A percentile compares a stretch with the other conserved stretches of the same genome.
Evolutionary conservation across 2,113 vertebrate species (phyloP).

Genomic region (Sander vitreus): DNA sequence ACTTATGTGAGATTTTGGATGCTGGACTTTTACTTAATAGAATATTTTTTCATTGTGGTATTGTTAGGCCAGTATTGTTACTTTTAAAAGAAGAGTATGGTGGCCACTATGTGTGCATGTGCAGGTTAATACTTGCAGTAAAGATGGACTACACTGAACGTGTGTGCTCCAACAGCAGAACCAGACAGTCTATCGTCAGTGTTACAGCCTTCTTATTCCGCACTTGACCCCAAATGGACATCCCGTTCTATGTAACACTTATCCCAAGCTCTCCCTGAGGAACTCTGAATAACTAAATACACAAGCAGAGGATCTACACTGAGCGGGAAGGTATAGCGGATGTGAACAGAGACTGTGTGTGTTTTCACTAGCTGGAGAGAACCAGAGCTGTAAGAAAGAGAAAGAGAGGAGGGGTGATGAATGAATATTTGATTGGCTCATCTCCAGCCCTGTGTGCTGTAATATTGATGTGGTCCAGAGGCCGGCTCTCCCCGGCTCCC

Average conservation of each 20-base stretch:
- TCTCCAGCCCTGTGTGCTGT: constrained; percentile 55
- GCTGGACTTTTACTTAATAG: no score
- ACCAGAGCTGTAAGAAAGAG: constrained; percentile 20
- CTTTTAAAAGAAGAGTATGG: neutral
- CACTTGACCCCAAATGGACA: constrained; percentile 6
- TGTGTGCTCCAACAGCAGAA: neutral
- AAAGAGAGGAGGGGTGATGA: constrained; percentile 23
- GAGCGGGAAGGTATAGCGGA: neutral
- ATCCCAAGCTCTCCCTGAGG: constrained; percentile 9
- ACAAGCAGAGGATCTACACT: neutral
- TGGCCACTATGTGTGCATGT: neutral
- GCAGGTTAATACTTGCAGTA: neutral
- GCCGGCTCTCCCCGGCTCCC: constrained; percentile 27
- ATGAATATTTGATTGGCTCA: constrained; percentile 79
- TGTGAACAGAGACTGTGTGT: neutral
- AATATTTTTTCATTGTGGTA: no score
- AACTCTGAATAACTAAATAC: constrained; percentile 34
- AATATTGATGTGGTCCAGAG: constrained; percentile 78
- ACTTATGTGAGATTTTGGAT: no score
- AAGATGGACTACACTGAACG: neutral
- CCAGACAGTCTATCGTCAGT: neutral
- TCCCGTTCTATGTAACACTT: constrained; percentile 2
- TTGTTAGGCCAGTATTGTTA: neutral
- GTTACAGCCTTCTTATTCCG: neutral
- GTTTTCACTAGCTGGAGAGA: constrained; percentile 5